Evolutionary conservation across 2,113 vertebrate genomes (phyloP).

Genomic region (Scomber scombrus): DNA sequence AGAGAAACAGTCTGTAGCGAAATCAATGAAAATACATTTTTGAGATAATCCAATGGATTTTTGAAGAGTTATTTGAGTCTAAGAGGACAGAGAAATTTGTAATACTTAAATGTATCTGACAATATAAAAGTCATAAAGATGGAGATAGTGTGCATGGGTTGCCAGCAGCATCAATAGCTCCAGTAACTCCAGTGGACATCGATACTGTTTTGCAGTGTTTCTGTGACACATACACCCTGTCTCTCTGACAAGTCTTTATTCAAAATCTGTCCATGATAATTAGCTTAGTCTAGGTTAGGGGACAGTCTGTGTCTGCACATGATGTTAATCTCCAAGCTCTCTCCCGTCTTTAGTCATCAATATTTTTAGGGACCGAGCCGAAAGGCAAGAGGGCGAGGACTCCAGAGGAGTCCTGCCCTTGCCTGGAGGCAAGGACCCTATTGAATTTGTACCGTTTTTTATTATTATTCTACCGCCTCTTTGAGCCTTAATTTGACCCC

Average conservation of each 20-base stretch:
- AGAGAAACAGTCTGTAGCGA: constrained; percentile 10
- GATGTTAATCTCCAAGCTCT: constrained; percentile 55
- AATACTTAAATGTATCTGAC: constrained; percentile 4
- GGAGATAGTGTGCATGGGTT: neutral
- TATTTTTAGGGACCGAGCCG: too few relatives aligned
- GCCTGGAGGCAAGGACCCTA: too few relatives aligned
- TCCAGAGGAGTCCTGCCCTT: too few relatives aligned
- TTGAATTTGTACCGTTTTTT: too few relatives aligned
- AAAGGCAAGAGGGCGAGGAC: too few relatives aligned
- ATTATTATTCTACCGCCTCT: too few relatives aligned
- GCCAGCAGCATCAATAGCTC: neutral
- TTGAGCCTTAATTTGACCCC: too few relatives aligned
- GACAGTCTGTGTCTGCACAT: constrained; percentile 38
- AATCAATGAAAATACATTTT: constrained; percentile 22
- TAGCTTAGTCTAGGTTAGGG: constrained; percentile 47
- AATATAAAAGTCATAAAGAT: neutral
- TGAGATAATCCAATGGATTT: constrained; percentile 18
- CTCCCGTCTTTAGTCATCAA: constrained; percentile 44
- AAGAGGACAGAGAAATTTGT: neutral
- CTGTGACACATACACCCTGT: constrained; percentile 14
- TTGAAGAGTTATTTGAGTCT: constrained; percentile 3
- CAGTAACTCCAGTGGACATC: neutral
- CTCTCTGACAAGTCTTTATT: constrained; percentile 38
- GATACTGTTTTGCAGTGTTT: neutral
- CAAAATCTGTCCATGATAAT: constrained; percentile 55